These are phyloP conservation scores for Sebastes diaconus DNA, from an alignment of 2,797 vertebrate species.

Conservation along the genomic window DNA sequence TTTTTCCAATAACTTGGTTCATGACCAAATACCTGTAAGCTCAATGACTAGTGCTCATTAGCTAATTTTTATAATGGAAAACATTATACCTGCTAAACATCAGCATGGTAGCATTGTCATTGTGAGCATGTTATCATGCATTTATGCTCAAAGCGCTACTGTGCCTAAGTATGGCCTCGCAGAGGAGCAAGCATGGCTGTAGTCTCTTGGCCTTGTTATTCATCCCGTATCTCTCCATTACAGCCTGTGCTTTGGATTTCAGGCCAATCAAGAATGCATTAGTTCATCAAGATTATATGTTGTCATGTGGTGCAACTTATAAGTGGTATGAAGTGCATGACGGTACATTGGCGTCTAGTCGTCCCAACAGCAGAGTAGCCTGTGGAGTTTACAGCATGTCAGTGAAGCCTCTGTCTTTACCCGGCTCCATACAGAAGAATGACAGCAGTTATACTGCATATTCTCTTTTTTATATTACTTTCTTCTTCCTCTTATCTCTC, in stretches of 20 bases:
- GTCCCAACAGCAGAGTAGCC: background rate
- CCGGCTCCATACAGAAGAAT: background rate
- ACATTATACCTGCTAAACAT: background rate
- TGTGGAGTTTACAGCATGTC: background rate
- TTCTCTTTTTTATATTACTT: conserved; percentile 8
- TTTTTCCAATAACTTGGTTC: too few species aligned
- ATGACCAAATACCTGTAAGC: background rate
- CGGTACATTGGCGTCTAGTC: background rate
- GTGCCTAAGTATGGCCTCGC: background rate
- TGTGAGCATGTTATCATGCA: background rate
- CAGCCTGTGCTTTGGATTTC: background rate
- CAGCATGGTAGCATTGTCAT: background rate
- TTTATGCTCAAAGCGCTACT: background rate
- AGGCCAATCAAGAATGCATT: background rate
- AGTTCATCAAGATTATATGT: background rate
- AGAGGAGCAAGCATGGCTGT: background rate
- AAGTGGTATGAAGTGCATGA: background rate
- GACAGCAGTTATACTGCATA: background rate
- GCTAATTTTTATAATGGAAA: background rate
- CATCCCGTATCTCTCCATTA: background rate
- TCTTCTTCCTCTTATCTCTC: background rate
- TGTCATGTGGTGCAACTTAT: background rate
- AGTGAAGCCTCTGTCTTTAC: background rate
- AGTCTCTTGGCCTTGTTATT: background rate
- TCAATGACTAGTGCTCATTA: background rate